These are phyloP conservation scores for Psephotus haematonotus DNA, from an alignment of 2,113 vertebrate species.

Conservation along the genomic window DNA sequence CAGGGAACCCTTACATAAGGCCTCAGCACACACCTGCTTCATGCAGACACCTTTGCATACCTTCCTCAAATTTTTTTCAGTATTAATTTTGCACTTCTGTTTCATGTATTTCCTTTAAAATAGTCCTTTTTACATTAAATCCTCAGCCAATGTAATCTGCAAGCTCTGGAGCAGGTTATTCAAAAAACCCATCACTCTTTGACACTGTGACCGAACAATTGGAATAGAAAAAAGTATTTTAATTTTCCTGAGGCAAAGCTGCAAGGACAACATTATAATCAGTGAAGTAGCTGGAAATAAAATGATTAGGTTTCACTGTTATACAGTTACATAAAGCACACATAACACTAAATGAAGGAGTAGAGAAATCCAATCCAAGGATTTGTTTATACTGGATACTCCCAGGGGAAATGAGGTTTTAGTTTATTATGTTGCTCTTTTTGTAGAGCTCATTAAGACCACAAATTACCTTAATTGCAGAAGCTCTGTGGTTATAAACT, in stretches of 20 bases:
- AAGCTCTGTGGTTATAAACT: constrained; percentile 82
- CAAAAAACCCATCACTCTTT: not conserved
- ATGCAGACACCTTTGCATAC: not conserved
- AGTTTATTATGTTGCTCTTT: not conserved
- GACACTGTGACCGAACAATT: not conserved
- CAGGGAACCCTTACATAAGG: not conserved
- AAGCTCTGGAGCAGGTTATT: not conserved
- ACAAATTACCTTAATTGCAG: constrained; percentile 57
- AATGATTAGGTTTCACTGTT: not conserved
- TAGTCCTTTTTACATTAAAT: not conserved
- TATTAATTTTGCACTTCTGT: not conserved
- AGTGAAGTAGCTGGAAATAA: not conserved
- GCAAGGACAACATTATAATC: not conserved
- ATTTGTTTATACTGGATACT: not conserved
- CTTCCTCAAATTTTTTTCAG: not conserved
- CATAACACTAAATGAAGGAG: not conserved
- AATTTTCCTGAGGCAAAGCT: not conserved
- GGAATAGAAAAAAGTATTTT: not conserved
- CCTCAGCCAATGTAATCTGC: not conserved
- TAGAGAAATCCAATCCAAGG: not conserved
- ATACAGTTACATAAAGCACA: not conserved
- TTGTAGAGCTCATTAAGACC: not conserved
- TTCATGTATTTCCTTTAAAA: not conserved
- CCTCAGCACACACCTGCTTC: not conserved
- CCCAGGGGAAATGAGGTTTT: not conserved